phyloP scores from a whole-genome alignment of 2,888 invertebrate species.

The Agrilus mali region DNA sequence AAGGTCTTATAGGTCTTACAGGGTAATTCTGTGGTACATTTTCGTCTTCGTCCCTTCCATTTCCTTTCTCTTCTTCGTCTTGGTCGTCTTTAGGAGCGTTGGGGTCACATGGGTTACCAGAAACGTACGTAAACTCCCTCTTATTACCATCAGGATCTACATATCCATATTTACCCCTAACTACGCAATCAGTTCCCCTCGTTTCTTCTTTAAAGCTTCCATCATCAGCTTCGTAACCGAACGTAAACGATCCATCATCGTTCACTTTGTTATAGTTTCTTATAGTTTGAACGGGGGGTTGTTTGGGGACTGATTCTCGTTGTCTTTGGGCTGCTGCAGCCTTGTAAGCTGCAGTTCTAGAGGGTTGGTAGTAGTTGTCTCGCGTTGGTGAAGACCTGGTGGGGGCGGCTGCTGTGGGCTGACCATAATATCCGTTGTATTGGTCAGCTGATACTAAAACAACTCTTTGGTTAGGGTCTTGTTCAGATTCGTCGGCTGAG shows the following conservation, averaged over 20 bases:
- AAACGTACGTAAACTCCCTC: conserved; percentile 75
- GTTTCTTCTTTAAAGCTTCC: conserved; percentile 82
- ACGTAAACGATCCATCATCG: conserved; percentile 74
- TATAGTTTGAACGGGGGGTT: conserved; percentile 70
- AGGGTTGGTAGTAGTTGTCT: conserved; percentile 22
- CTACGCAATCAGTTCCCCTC: conserved; percentile 73
- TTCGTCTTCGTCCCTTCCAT: conserved; percentile 35
- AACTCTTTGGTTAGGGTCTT: conserved; percentile 23
- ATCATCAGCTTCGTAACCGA: conserved; percentile 74
- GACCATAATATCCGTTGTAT: conserved; percentile 37
- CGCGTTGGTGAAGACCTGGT: conserved; percentile 18
- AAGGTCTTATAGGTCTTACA: conserved; percentile 38
- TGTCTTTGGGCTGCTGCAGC: conserved; percentile 31
- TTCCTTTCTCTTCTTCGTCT: conserved; percentile 35
- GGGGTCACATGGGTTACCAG: conserved; percentile 76
- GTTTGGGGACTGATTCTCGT: conserved; percentile 40
- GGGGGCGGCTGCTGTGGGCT: conserved; percentile 27
- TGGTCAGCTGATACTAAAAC: conserved; percentile 34
- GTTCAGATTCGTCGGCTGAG: conserved; percentile 30
- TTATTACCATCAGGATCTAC: conserved; percentile 78
- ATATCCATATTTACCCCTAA: conserved; percentile 78
- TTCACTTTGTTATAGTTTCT: conserved; percentile 73
- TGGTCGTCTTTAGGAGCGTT: conserved; percentile 64
- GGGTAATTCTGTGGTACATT: conserved; percentile 51
- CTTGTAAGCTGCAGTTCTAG: conserved; percentile 6